Evolutionary conservation across 92 coral and sea anemone species (phyloP).

Genomic region (Porites divaricata): DNA sequence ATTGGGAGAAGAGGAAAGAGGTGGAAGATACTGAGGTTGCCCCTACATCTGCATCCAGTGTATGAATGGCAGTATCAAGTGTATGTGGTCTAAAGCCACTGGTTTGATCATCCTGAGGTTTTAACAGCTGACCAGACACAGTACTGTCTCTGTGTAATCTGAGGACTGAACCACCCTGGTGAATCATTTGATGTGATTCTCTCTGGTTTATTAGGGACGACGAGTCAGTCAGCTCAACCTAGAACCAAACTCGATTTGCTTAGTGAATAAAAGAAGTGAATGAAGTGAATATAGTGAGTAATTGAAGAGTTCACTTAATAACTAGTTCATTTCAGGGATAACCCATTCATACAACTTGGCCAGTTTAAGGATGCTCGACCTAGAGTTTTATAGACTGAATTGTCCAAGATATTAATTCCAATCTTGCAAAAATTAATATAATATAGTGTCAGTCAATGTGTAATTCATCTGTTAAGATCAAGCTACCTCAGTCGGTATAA

Average conservation of each 20-base stretch:
- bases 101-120: constrained; percentile 20
- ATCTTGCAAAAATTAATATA: no score
- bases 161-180: background rate
- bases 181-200: background rate
- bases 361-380: no score
- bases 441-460: no score
- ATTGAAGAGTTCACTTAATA: no score
- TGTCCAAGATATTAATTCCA: no score
- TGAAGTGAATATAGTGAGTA: no score
- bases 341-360: no score
- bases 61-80: background rate
- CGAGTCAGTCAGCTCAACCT: background rate
- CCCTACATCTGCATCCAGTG: background rate
- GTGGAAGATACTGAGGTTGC: constrained; percentile 16
- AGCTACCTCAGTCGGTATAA: no score
- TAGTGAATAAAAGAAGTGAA: no score
- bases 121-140: constrained; percentile 54
- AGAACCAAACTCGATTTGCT: background rate
- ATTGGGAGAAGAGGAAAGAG: constrained; percentile 29
- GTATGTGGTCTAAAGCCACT: background rate
- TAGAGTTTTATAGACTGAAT: no score
- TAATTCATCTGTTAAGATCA: no score
- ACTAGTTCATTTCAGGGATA: no score
- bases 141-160: constrained; percentile 3
- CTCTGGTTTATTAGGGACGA: background rate